phyloP scores from a whole-genome alignment of 2,797 vertebrate species.

The Neostethus bicornis region DNA sequence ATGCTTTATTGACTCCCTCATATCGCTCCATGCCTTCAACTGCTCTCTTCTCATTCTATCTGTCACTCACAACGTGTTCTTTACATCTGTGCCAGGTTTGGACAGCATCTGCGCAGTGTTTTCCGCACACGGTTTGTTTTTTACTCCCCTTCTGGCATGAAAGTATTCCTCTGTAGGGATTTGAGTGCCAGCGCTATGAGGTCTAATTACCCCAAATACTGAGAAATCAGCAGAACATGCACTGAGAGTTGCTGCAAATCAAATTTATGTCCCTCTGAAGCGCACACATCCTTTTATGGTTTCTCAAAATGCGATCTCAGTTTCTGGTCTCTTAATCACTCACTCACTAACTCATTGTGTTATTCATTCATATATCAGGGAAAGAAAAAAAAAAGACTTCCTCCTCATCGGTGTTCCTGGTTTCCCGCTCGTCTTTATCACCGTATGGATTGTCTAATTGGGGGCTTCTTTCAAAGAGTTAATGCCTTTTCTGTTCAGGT shows the following conservation, averaged over 20 bases:
- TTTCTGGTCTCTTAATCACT: conserved; percentile 4
- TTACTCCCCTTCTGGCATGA: conserved; percentile 54
- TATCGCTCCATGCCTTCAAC: conserved; percentile 58
- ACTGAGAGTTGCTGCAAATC: conserved; percentile 44
- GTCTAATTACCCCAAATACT: conserved; percentile 63
- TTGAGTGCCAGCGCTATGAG: conserved; percentile 51
- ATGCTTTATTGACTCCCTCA: conserved; percentile 31
- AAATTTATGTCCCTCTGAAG: conserved; percentile 34
- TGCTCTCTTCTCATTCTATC: conserved; percentile 39
- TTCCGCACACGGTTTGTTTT: conserved; percentile 59
- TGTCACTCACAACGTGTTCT: conserved; percentile 53
- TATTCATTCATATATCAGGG: conserved; percentile 4
- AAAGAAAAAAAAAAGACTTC: conserved; percentile 1
- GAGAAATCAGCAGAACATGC: conserved; percentile 63
- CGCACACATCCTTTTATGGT: conserved; percentile 31
- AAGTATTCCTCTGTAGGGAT: conserved; percentile 51
- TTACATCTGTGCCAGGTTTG: conserved; percentile 61
- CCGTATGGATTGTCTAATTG: conserved; percentile 10
- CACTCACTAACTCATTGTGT: conserved; percentile 4
- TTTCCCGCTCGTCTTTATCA: conserved; percentile 8
- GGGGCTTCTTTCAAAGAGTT: conserved; percentile 7
- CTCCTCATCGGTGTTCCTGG: conserved; percentile 1
- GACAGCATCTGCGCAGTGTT: conserved; percentile 60
- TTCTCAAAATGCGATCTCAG: conserved; percentile 11
- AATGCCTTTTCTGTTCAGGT: conserved; percentile 11